Evolutionary conservation across 2,113 vertebrate genomes (phyloP), one percentile per base, ranked within the genome.

Genomic region (Macquaria australasica): DNA sequence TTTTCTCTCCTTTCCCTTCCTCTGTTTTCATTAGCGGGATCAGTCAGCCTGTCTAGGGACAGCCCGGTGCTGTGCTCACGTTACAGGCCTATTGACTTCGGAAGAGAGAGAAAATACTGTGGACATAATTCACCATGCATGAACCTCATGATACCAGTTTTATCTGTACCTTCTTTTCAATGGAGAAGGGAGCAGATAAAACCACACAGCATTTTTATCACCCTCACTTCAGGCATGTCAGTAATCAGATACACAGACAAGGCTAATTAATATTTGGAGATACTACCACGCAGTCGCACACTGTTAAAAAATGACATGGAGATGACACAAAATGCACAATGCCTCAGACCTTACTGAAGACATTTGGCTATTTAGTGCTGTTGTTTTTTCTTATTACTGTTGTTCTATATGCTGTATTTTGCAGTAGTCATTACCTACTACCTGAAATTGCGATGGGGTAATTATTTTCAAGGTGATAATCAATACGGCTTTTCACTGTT

Each of bases 181-280:
- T 84, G 79, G 90, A 78, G 91, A 72, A 81, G 72, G 83, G 80
- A 87, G 87, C 82, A 85, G 94, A 95, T 93, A 91, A 90, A 34
- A 93, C 72, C 84, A 39, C 82, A 80, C 83, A 7, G 63, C 89
- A 81, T 89, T 89, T 93, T 92, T 93, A 93, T 95, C 94, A 86
- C 81, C 67, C 90, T 91, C 88, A 86, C 91, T 95, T 95, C 90
- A 93, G 92, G 91, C 92, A 85, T 86, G 91, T 89, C 92, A 92
- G 90, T 87, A 85, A 92, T 93, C 91, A 88, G 92, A 94, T 93
- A 87, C 92, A 89, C 68, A 81, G 85, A 83, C 86, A 59, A 80
- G 89, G 90, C 88, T 95, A 94, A 95, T 96, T 94, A 93, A 93
- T 93, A 94, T 92, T 92, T 92, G 87, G 84, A 93, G 94, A 94